Conservation (phyloP, 2,888 invertebrate genomes). For the Drosophila rellima region DNA sequence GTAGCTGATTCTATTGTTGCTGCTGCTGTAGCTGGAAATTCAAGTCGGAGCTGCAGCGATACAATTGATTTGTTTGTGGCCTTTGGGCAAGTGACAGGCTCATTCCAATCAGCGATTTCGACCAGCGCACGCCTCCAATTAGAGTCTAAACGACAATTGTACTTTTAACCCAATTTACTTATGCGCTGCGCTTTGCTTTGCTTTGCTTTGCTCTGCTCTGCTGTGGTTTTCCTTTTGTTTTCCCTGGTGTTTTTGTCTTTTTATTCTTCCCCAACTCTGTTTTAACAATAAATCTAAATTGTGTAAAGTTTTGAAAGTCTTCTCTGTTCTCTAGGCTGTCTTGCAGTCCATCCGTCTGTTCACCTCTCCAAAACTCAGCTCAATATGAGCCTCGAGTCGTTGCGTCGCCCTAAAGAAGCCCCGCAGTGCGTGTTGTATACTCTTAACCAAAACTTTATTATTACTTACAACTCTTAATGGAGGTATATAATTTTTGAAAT, state of each 20-base stretch:
- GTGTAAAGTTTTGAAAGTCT: slow-evolving; percentile 67
- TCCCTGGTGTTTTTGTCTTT: slow-evolving; percentile 5
- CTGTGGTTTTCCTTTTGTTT: slow-evolving; percentile 14
- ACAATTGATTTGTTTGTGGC: slow-evolving; percentile 76
- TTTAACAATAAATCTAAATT: slow-evolving; percentile 76
- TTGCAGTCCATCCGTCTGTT: slow-evolving; percentile 9
- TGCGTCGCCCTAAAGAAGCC: slow-evolving; percentile 21
- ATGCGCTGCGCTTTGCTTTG: slow-evolving; percentile 46
- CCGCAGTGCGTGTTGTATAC: slow-evolving; percentile 28
- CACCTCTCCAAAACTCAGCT: slow-evolving; percentile 39
- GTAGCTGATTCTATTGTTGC: slow-evolving; percentile 57
- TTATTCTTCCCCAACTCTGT: slow-evolving; percentile 35
- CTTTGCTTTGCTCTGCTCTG: slow-evolving; percentile 21
- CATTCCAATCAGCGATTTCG: slow-evolving; percentile 69
- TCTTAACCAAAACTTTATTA: slow-evolving; percentile 7
- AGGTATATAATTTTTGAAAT: neutral
- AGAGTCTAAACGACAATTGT: slow-evolving; percentile 79
- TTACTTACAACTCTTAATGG: neutral
- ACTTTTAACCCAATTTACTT: slow-evolving; percentile 78
- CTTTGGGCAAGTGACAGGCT: slow-evolving; percentile 74
- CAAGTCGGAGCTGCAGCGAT: slow-evolving; percentile 16
- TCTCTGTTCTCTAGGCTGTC: slow-evolving; percentile 38
- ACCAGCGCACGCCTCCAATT: slow-evolving; percentile 77
- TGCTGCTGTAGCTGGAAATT: slow-evolving; percentile 1
- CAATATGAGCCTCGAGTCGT: slow-evolving; percentile 34